Evolutionary conservation across 2,888 invertebrate genomes (phyloP), one percentile per base, ranked within the genome.

Genomic region (Stomorhina lunata): DNA sequence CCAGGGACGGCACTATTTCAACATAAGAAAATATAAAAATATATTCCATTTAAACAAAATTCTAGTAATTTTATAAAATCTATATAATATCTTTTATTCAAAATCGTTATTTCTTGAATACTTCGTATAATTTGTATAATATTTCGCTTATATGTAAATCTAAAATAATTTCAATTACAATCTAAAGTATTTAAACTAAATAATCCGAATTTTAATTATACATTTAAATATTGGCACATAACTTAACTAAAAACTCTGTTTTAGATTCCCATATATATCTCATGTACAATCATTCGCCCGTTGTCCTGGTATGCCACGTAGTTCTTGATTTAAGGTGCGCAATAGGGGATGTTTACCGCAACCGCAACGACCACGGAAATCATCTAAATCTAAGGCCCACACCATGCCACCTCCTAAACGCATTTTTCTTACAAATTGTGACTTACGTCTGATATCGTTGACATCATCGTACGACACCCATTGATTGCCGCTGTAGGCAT

Each of bases 391-490:
- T 22, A 96, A 89, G 0, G 96, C 95, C 95, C 96, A 96, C 20
- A 96, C 92, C 92, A 95, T 95, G 7, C 94, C 95, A 6, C 96
- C 96, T 2, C 95, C 94, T 25, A 95, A 91, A 0, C 93, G 93
- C 34, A 93, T 89, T 9, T 92, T 91, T 79, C 93, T 92, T 0
- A 94, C 92, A 82, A 93, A 92, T 61, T 93, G 92, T 0, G 94
- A 92, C 85, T 95, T 94, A 66, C 93, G 91, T 69, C 93, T 92
- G 50, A 95, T 93, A 76, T 95, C 95, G 2, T 91, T 90, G 0
- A 94, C 93, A 84, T 95, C 95, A 87, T 96, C 94, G 88, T 95
- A 96, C 0, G 95, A 94, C 0, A 95, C 95, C 96, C 96, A 96
- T 88, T 96, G 96, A 77, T 93, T 93, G 0, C 93, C 94, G 43